phyloP scores from a whole-genome alignment of 1,140 invertebrate species.

The Leptinotarsa defecta region DNA sequence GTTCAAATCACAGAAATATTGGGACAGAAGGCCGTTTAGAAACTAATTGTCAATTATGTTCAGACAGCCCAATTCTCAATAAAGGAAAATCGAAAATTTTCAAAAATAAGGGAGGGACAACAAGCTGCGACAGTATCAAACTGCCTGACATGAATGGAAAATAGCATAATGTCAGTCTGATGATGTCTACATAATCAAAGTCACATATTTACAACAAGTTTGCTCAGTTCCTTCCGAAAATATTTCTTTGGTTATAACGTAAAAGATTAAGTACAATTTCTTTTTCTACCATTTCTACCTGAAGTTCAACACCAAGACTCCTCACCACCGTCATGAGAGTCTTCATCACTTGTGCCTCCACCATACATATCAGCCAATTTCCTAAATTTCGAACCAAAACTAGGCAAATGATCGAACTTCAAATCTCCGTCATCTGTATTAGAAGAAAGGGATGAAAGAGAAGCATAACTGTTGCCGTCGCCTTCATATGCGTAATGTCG shows the following conservation, averaged over 20 bases:
- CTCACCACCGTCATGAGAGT: conserved; percentile 70
- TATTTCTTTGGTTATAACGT: conserved; percentile 48
- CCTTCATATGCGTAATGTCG: conserved; percentile 96
- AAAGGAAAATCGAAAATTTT: background rate
- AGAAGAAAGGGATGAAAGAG: conserved; percentile 89
- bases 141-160: conserved; percentile 2
- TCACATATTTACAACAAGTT: conserved; percentile 23
- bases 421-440: conserved; percentile 93
- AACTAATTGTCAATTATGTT: background rate
- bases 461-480: conserved; percentile 89
- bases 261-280: conserved; percentile 45
- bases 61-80: background rate
- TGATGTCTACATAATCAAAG: background rate
- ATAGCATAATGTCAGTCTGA: conserved; percentile 14
- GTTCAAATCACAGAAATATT: conserved; percentile 26
- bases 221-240: conserved; percentile 40
- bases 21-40: background rate
- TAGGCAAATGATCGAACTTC: conserved; percentile 95
- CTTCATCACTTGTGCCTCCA: conserved; percentile 81
- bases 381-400: conserved; percentile 94
- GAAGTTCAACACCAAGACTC: conserved; percentile 74
- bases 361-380: conserved; percentile 98
- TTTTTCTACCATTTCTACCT: conserved; percentile 21
- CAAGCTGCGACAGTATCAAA: background rate
- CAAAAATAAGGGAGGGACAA: background rate